Base-by-base conservation (phyloP, 2,888 invertebrate species). In the Seira sanloemensis region DNA sequence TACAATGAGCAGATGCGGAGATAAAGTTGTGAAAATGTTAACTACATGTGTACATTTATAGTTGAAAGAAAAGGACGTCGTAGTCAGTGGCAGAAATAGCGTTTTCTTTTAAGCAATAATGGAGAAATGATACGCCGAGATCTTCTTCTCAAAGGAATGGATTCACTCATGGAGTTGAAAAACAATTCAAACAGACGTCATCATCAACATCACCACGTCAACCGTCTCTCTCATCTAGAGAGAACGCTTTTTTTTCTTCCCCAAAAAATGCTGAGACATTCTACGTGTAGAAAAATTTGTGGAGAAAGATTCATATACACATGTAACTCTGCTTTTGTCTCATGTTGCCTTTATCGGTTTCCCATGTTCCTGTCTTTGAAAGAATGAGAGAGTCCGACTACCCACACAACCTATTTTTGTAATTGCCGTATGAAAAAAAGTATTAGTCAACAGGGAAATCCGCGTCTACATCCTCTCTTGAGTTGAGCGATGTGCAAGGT, bases 151-250 rank as follows among this genome's bases (percentile, higher is more conserved):
- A n/a, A n/a, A n/a, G n/a, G n/a, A n/a, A n/a, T n/a, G n/a, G n/a
- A n/a, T n/a, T n/a, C n/a, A n/a, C n/a, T 23, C 7, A 68, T 54
- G 66, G 46, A 66, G 67, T 78, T 78, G n/a, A n/a, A n/a, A 62
- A 78, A 27, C 78, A 69, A 78, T 78, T 69, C 62, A 27, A 78
- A 58, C 78, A 78, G 69, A 26, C 69, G 18, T 77, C 73, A 27
- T 76, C 77, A 24, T 65, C 75, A 65, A 66, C 65, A 76, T 77
- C 66, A 76, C 26, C 67, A 46, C 18, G 12, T 67, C 27, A 62
- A 74, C 26, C 46, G 16, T 19, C 65, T n/a, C n/a, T n/a, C n/a
- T n/a, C n/a, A n/a, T n/a, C n/a, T n/a, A n/a, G n/a, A n/a, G n/a
- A n/a, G n/a, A n/a, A n/a, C n/a, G n/a, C n/a, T n/a, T n/a, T n/a